Conservation (phyloP, 64 coral and sea anemone genomes). For the Trachythela sp. region DNA sequence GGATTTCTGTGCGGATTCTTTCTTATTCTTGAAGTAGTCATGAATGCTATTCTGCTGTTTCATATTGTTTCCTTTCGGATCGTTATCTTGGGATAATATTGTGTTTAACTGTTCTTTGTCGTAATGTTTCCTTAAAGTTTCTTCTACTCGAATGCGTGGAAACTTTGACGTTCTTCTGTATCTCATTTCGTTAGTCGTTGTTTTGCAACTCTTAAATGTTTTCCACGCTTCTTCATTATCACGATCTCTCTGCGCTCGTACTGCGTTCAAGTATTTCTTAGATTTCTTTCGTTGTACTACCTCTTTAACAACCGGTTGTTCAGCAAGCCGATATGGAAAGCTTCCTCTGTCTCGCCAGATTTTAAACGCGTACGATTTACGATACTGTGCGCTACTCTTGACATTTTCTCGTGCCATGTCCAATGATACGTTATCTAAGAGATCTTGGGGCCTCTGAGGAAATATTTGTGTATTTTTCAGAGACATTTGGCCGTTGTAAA, state of each 20-base stretch:
- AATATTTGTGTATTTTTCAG: background rate
- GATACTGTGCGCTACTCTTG: background rate
- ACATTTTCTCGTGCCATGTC: background rate
- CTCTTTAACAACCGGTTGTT: background rate
- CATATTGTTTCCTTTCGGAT: background rate
- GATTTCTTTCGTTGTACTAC: conserved; percentile 4
- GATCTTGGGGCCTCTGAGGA: background rate
- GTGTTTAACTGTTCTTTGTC: background rate
- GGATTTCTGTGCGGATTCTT: background rate
- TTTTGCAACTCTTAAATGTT: background rate
- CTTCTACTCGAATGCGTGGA: background rate
- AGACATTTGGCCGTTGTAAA: background rate
- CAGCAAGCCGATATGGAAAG: background rate
- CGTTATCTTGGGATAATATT: background rate
- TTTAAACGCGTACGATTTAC: conserved; percentile 15
- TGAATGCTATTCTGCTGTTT: background rate
- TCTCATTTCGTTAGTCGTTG: background rate
- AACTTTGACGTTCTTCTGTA: background rate
- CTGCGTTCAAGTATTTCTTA: background rate
- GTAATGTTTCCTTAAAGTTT: background rate
- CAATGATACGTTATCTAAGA: background rate
- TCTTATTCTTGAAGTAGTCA: conserved; percentile 11
- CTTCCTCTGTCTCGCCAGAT: background rate
- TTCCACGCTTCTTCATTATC: conserved; percentile 6
- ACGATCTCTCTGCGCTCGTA: conserved; percentile 1